Evolutionary conservation across 2,888 invertebrate species (phyloP).

Genomic region (Mermis nigrescens): DNA sequence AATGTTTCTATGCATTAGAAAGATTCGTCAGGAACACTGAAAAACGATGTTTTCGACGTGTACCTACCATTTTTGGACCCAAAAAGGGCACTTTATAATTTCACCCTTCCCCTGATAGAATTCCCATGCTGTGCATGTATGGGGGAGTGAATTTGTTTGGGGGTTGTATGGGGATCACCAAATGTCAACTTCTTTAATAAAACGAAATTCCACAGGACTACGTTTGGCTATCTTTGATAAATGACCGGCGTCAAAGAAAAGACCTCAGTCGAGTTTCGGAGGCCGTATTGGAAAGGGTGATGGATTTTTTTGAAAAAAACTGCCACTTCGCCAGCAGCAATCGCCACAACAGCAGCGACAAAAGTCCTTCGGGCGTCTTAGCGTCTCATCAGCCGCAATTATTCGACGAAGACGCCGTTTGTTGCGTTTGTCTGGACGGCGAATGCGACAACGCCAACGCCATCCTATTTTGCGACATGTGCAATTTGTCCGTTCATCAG

Average conservation of each 20-base stretch:
- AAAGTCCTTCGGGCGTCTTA: neutral
- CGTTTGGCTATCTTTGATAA: slow-evolving; percentile 73
- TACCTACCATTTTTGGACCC: no score
- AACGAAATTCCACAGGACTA: slow-evolving; percentile 45
- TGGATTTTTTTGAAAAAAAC: slow-evolving; percentile 93
- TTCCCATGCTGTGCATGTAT: no score
- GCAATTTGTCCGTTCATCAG: slow-evolving; percentile 93
- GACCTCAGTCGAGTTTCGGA: slow-evolving; percentile 57
- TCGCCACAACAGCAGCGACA: slow-evolving; percentile 14
- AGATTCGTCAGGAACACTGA: no score
- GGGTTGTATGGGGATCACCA: no score
- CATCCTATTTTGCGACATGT: slow-evolving; percentile 97
- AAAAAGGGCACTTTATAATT: no score
- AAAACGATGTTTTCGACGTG: no score
- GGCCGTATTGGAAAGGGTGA: slow-evolving; percentile 74
- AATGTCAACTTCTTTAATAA: slow-evolving; percentile 8
- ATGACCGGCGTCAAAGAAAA: slow-evolving; percentile 49
- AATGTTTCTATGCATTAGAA: no score
- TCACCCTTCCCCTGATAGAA: no score
- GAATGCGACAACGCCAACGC: slow-evolving; percentile 97
- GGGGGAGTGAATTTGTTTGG: no score
- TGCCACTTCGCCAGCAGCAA: slow-evolving; percentile 57
- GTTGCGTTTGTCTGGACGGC: slow-evolving; percentile 94
- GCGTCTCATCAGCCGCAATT: slow-evolving; percentile 1
- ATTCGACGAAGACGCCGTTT: slow-evolving; percentile 68